Conservation (phyloP, 2,113 vertebrate species). For the Podocnemis expansa region DNA sequence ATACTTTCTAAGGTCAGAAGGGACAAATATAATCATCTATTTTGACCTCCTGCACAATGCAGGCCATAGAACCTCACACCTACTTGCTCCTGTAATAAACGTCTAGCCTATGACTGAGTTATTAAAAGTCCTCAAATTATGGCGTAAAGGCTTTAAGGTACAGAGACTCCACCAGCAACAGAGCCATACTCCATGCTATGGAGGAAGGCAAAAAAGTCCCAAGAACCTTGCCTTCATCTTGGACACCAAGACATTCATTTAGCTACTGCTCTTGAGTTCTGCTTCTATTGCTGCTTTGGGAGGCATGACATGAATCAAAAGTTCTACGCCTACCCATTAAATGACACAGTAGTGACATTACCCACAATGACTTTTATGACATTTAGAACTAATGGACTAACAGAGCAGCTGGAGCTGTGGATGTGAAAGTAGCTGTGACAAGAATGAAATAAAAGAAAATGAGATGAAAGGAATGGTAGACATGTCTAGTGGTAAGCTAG, state of each 20-base stretch:
- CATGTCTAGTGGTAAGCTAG: neutral
- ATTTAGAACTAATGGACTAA: neutral
- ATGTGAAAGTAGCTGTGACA: neutral
- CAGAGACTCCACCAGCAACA: no score
- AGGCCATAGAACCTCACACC: no score
- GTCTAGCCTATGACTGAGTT: no score
- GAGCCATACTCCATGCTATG: no score
- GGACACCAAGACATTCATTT: neutral
- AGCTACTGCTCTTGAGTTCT: neutral
- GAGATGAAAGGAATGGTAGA: neutral
- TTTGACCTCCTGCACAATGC: no score
- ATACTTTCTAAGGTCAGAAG: no score
- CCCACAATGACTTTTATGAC: neutral
- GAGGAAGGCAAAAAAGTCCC: no score
- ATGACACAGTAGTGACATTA: rapidly evolving
- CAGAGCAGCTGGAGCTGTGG: neutral
- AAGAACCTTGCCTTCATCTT: neutral
- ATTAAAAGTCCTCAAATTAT: no score
- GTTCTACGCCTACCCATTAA: neutral
- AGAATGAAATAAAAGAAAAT: neutral
- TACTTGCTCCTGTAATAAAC: no score
- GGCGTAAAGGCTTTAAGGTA: no score
- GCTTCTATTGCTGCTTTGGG: neutral
- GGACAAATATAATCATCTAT: no score
- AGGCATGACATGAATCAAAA: neutral